Evolutionary conservation across 2,797 vertebrate species (phyloP), one percentile per base, ranked within the genome.

Genomic region (Schizopygopsis pylzovi): DNA sequence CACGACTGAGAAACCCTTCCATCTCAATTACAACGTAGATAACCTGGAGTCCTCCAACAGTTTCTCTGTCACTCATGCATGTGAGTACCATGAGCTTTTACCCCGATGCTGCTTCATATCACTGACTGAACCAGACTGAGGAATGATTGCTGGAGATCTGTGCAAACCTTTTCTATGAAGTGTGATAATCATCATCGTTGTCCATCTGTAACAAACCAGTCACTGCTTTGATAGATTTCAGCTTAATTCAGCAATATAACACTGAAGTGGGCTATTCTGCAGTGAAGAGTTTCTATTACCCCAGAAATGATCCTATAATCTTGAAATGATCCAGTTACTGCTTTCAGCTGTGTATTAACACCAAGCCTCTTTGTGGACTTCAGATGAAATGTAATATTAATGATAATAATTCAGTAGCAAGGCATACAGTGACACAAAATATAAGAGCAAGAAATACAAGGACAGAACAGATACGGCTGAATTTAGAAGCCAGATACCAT

Each of bases 11-110:
- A 98, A 99, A 92, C 98, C 98, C 92, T 99, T 99, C 95, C 97
- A 99, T 95, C 96, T 99, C 94, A 98, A 98, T 94, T 99, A 99
- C 93, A 98, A 99, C 6, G 98, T 99, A 90, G 98, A 99, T 94
- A 98, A 99, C 94, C 96, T 99, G 93, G 98, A 99, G 94, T 99
- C 98, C 83, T 99, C 98, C 92, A 99, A 99, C 97, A 99, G 98
- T 95, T 99, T 99, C 92, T 98, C 98, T 16, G 98, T 99, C 93
- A 99, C 98, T 92, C 99, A 99, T 93, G 98, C 98, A 91, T 99
- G 98, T 99, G 95, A 99, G 98, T 99, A 96, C 43, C 47, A 4
- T 1, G 65, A 28, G 39, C 16, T 45, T 85, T 56, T 84, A 37
- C 71, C 71, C 15, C 16, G 63, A 4, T 37, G 70, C 84, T 52